Percentiles rank a stretch among this genome's conserved stretches.
These are phyloP conservation scores for Rhynchotus rufescens DNA, from an alignment of 2,797 vertebrate genomes.

Conservation along the genomic window DNA sequence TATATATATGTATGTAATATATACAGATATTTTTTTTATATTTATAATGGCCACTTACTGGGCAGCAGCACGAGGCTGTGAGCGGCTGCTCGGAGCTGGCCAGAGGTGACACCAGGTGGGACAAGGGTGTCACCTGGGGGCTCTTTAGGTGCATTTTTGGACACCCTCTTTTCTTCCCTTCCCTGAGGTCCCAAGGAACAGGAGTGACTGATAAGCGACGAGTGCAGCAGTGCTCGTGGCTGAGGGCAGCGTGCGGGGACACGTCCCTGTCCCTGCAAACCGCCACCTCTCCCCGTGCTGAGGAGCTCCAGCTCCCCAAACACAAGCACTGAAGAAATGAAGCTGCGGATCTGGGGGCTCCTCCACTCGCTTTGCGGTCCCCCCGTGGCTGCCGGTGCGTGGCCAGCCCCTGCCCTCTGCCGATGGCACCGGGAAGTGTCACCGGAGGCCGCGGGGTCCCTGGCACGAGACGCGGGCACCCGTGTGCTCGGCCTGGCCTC, in stretches of 20 bases:
- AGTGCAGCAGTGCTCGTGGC: not conserved
- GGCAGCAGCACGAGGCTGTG: conserved; percentile 1
- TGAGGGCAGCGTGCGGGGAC: not conserved
- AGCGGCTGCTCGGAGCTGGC: conserved; percentile 28
- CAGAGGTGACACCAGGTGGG: conserved; percentile 41
- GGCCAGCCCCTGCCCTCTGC: conserved; percentile 36
- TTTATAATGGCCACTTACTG: not conserved
- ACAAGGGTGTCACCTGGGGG: conserved; percentile 8
- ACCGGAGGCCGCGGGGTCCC: not conserved
- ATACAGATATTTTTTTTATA: too few relatives aligned
- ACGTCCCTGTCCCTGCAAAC: not conserved
- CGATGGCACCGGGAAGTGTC: not conserved
- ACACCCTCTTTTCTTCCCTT: conserved; percentile 27
- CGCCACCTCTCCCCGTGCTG: not conserved
- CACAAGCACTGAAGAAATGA: too few relatives aligned
- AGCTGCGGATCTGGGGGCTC: too few relatives aligned
- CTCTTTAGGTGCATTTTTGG: not conserved
- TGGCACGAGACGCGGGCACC: too few relatives aligned
- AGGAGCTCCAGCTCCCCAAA: not conserved
- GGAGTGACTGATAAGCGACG: too few relatives aligned
- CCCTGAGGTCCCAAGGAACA: not conserved
- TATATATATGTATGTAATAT: too few relatives aligned
- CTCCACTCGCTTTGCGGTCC: not conserved
- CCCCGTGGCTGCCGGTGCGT: not conserved
- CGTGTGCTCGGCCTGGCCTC: too few relatives aligned